Evolutionary conservation across 2,888 invertebrate genomes (phyloP).

Genomic region (Apamea anceps): DNA sequence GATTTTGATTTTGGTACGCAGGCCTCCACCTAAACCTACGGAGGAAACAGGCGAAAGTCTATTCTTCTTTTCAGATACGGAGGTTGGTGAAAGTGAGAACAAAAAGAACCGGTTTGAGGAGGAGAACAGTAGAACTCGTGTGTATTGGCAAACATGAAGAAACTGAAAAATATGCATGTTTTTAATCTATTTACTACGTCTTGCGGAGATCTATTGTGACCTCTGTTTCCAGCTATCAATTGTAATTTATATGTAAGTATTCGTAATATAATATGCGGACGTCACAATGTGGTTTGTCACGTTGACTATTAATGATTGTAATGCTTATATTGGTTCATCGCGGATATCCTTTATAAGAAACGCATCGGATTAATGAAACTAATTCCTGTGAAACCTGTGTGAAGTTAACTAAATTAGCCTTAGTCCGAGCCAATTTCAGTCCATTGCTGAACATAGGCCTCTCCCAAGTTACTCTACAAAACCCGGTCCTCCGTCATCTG

Average conservation of each 20-base stretch:
- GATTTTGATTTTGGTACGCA: no score
- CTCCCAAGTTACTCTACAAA: background rate
- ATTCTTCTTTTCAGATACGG: background rate
- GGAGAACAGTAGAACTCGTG: no score
- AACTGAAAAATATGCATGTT: background rate
- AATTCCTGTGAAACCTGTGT: background rate
- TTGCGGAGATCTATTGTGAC: background rate
- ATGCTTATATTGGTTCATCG: background rate
- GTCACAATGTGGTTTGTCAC: constrained; percentile 11
- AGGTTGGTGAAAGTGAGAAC: background rate
- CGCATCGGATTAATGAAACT: background rate
- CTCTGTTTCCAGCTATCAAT: constrained; percentile 7
- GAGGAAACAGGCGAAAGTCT: no score
- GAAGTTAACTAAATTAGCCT: background rate
- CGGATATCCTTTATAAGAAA: background rate
- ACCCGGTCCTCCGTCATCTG: no score
- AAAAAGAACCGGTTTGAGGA: background rate
- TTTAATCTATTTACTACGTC: background rate
- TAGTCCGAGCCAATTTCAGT: no score
- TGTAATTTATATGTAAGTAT: constrained; percentile 22
- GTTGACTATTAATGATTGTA: background rate
- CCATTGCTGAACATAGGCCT: background rate
- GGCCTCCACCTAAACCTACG: background rate
- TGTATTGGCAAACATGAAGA: background rate
- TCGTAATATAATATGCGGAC: constrained; percentile 10